phyloP scores from a whole-genome alignment of 2,113 vertebrate species.

The Cacatua alba region DNA sequence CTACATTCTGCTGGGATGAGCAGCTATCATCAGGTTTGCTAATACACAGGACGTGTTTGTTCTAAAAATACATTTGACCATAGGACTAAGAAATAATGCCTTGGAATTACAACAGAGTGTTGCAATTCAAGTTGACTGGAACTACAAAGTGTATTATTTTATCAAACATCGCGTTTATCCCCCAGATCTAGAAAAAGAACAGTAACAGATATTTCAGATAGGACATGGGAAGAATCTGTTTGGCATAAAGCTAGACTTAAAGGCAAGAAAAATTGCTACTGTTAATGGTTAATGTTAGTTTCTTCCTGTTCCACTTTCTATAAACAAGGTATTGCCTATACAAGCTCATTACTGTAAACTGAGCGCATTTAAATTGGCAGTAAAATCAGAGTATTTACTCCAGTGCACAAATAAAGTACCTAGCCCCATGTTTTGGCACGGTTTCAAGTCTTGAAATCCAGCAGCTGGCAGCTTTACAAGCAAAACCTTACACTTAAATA shows the following conservation, averaged over 20 bases:
- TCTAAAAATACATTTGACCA: neutral
- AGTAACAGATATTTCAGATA: conserved; percentile 23
- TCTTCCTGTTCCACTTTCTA: conserved; percentile 82
- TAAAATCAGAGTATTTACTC: conserved; percentile 91
- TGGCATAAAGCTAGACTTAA: conserved; percentile 49
- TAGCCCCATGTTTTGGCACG: conserved; percentile 82
- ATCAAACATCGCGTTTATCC: neutral
- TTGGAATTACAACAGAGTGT: neutral
- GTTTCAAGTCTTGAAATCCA: conserved; percentile 85
- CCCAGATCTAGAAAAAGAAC: neutral
- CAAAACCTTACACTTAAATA: conserved; percentile 82
- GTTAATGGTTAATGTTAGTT: conserved; percentile 81
- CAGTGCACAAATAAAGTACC: conserved; percentile 87
- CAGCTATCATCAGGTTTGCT: neutral
- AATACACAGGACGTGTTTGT: neutral
- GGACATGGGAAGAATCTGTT: conserved; percentile 50
- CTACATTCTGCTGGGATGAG: neutral
- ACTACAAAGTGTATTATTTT: neutral
- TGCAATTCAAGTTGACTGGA: neutral
- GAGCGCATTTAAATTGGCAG: conserved; percentile 95
- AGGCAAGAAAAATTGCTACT: conserved; percentile 78
- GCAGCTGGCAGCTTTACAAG: conserved; percentile 85
- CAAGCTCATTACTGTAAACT: conserved; percentile 91
- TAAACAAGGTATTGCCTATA: conserved; percentile 84
- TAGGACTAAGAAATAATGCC: neutral